phyloP scores from a whole-genome alignment of 2,797 vertebrate genomes.

The Mormyrus proboscirostris region DNA sequence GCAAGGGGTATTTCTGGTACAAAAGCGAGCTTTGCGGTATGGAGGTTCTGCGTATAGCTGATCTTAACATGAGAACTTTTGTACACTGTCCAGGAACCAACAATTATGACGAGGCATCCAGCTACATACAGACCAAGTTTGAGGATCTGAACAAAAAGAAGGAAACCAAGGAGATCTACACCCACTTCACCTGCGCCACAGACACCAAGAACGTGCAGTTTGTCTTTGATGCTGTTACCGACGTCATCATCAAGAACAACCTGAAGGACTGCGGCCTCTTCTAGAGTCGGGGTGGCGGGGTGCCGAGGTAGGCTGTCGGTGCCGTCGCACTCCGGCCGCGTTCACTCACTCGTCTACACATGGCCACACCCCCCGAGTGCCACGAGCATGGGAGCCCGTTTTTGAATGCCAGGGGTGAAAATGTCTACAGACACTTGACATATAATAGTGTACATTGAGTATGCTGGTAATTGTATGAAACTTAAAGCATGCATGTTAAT shows the following conservation, averaged over 20 bases:
- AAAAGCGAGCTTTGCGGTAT: background rate
- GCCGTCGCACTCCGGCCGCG: background rate
- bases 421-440: background rate
- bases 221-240: slow-evolving; percentile 91
- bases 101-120: slow-evolving; percentile 83
- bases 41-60: background rate
- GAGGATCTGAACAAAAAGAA: slow-evolving; percentile 98
- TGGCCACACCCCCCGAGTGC: background rate
- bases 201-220: slow-evolving; percentile 99
- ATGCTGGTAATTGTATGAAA: slow-evolving; percentile 1
- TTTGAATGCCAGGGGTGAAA: background rate
- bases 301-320: slow-evolving; percentile 41
- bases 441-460: background rate
- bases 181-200: slow-evolving; percentile 94
- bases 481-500: background rate
- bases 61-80: background rate
- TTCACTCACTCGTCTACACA: background rate
- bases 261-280: slow-evolving; percentile 98
- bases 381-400: background rate
- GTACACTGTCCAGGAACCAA: slow-evolving; percentile 67
- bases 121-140: slow-evolving; percentile 95
- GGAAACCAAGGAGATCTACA: slow-evolving; percentile 98
- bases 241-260: slow-evolving; percentile 99
- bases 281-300: slow-evolving; percentile 48
- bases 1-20: background rate